phyloP scores from a whole-genome alignment of 2,113 vertebrate genomes.

The Garra rufa region DNA sequence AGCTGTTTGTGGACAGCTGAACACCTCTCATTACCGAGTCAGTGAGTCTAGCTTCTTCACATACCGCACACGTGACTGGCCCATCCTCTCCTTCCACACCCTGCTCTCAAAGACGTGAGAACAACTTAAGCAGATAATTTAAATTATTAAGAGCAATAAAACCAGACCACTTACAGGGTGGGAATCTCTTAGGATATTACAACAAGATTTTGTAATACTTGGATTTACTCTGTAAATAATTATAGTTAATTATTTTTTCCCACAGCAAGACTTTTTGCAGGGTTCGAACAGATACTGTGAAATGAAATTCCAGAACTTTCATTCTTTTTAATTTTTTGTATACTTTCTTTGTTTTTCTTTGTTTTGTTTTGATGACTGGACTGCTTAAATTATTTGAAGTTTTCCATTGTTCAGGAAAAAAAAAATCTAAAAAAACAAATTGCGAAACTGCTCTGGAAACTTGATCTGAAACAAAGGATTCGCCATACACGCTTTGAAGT shows the following conservation, averaged over 20 bases:
- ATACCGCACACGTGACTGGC: constrained; percentile 54
- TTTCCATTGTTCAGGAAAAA: no score
- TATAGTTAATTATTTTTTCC: neutral
- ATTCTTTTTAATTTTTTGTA: no score
- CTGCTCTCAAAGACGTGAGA: neutral
- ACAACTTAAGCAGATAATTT: neutral
- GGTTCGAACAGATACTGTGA: no score
- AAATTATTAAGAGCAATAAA: constrained; percentile 15
- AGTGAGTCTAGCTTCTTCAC: constrained; percentile 74
- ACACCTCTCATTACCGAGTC: constrained; percentile 63
- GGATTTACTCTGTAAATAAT: neutral
- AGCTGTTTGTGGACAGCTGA: constrained; percentile 77
- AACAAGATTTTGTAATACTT: neutral
- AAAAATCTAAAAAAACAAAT: no score
- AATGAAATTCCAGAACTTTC: no score
- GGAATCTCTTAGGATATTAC: neutral
- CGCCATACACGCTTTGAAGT: no score
- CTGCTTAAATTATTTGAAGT: no score
- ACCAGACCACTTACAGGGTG: neutral
- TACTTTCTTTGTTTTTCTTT: no score
- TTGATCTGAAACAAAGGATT: no score
- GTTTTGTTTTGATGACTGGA: no score
- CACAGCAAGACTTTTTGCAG: neutral
- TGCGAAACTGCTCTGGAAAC: no score
- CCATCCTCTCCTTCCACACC: constrained; percentile 42